Evolutionary conservation across 2,888 invertebrate genomes (phyloP).

Genomic region (Onthophagus sagittarius): DNA sequence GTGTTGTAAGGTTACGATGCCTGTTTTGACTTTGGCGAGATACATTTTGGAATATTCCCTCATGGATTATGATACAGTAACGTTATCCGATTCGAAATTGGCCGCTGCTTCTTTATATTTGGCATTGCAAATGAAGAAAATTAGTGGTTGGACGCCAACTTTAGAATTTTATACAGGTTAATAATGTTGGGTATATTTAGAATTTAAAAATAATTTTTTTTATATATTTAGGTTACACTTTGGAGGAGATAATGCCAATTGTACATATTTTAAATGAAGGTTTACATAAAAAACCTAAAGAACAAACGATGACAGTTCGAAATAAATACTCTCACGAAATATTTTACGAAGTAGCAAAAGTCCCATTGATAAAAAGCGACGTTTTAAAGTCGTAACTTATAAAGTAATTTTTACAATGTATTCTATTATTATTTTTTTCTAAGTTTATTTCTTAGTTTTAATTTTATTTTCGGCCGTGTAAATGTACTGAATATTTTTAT

Average conservation of each 20-base stretch:
- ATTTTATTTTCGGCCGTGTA: conserved; percentile 2
- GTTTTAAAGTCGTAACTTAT: conserved; percentile 27
- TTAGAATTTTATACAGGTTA: conserved; percentile 74
- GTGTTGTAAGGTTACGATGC: conserved; percentile 86
- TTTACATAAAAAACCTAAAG: conserved; percentile 72
- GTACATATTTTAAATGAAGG: conserved; percentile 71
- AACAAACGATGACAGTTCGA: conserved; percentile 77
- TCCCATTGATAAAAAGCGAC: conserved; percentile 56
- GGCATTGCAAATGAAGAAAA: conserved; percentile 80
- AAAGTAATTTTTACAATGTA: conserved; percentile 5
- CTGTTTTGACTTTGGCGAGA: conserved; percentile 87
- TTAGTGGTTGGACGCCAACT: conserved; percentile 70
- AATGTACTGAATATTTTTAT: neutral
- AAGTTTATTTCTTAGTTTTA: conserved; percentile 2
- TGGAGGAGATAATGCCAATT: conserved; percentile 69
- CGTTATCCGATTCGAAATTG: conserved; percentile 80
- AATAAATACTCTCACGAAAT: conserved; percentile 94
- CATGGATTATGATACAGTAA: conserved; percentile 83
- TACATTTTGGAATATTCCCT: conserved; percentile 91
- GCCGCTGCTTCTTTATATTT: conserved; percentile 86
- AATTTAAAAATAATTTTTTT: neutral
- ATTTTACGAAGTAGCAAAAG: conserved; percentile 89
- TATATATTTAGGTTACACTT: conserved; percentile 61
- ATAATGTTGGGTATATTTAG: neutral
- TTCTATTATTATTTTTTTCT: conserved; percentile 4